These are phyloP conservation scores for Elanoides forficatus DNA, from an alignment of 2,113 vertebrate genomes.

Conservation along the genomic window DNA sequence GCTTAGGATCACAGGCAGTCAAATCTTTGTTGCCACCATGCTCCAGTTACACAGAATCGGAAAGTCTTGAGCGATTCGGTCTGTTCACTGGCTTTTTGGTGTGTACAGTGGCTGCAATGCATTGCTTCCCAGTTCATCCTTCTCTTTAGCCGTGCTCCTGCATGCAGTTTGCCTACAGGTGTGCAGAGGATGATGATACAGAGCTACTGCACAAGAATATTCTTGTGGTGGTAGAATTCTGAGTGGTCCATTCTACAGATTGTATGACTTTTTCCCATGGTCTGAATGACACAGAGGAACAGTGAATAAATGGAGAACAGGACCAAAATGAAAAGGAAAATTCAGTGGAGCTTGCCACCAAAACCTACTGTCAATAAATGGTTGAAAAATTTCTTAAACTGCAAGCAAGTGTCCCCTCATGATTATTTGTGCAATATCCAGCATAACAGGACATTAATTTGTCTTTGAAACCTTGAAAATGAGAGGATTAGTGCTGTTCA, in stretches of 20 bases:
- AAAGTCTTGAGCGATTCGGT: neutral
- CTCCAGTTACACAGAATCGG: neutral
- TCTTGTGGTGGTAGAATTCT: neutral
- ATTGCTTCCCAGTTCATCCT: neutral
- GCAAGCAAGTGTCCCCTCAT: neutral
- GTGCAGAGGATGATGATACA: neutral
- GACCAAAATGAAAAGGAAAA: neutral
- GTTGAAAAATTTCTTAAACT: neutral
- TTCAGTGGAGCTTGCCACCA: neutral
- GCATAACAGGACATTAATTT: neutral
- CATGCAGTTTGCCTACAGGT: neutral
- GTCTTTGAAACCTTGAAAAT: neutral
- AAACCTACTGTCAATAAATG: neutral
- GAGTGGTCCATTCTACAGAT: neutral
- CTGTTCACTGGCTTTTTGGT: neutral
- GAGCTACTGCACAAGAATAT: neutral
- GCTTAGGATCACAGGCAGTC: neutral
- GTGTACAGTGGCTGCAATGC: neutral
- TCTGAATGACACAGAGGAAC: neutral
- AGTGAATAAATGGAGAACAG: neutral
- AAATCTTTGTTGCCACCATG: neutral
- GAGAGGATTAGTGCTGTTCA: neutral
- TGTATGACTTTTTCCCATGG: fast-evolving
- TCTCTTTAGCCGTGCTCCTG: neutral
- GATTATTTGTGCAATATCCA: neutral